Percentiles rank a stretch among this genome's conserved stretches.
phyloP scores from a whole-genome alignment of 2,888 invertebrate genomes.

The Lithophane semibrunnea region DNA sequence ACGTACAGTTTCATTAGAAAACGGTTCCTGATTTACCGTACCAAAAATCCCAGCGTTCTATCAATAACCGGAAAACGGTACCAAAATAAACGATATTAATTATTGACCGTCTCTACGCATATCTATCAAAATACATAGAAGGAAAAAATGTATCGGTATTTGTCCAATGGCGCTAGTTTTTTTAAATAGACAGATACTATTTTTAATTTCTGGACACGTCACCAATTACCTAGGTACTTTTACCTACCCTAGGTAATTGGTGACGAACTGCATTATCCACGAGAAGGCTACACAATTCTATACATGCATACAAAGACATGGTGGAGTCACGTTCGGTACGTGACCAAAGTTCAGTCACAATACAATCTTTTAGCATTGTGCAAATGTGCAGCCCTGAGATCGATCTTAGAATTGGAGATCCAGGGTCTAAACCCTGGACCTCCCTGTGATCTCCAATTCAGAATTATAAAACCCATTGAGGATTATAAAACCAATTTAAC shows the following conservation, averaged over 20 bases:
- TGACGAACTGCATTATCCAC: slow-evolving; percentile 2
- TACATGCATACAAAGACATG: slow-evolving; percentile 22
- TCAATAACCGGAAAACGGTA: not conserved
- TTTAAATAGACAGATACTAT: too few relatives aligned
- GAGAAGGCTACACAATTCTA: slow-evolving; percentile 5
- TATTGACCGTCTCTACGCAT: too few relatives aligned
- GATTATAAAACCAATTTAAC: too few relatives aligned
- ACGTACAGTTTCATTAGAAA: not conserved
- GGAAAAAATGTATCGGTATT: not conserved
- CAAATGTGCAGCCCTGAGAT: slow-evolving; percentile 32
- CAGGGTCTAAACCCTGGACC: not conserved
- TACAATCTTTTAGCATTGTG: slow-evolving; percentile 61
- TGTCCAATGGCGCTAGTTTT: not conserved
- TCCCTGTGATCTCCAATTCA: not conserved
- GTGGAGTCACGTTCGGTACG: slow-evolving; percentile 74
- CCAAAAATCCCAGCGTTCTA: not conserved
- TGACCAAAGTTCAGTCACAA: slow-evolving; percentile 63
- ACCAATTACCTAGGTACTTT: too few relatives aligned
- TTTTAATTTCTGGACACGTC: not conserved
- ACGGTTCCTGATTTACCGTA: not conserved
- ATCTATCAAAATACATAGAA: not conserved
- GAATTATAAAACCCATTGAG: not conserved
- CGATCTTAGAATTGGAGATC: not conserved
- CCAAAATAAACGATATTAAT: not conserved
- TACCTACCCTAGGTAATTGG: not conserved